phyloP scores from a whole-genome alignment of 64 coral and sea anemone species.

The Trachythela sp. region DNA sequence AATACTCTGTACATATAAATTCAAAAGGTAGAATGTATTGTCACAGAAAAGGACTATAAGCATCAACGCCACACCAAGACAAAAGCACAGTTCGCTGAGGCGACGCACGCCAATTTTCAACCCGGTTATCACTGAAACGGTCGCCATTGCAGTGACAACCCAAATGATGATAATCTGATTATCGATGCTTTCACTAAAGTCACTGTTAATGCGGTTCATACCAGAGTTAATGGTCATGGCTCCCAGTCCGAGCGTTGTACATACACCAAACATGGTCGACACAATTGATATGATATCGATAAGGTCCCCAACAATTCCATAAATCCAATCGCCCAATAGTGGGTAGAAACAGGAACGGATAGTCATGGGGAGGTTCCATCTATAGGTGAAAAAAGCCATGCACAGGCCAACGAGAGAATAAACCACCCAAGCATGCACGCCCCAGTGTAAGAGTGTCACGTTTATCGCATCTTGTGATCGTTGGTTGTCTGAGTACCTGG shows the following conservation, averaged over 20 bases:
- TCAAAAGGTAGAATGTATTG: neutral
- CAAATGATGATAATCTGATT: slow-evolving; percentile 12
- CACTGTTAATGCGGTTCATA: neutral
- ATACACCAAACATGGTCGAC: slow-evolving; percentile 11
- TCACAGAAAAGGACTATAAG: neutral
- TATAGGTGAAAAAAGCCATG: neutral
- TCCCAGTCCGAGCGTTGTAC: neutral
- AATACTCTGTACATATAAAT: neutral
- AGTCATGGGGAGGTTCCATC: neutral
- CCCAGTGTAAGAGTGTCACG: slow-evolving; percentile 4
- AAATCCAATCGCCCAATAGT: neutral
- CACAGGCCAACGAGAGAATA: neutral
- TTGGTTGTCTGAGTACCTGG: neutral
- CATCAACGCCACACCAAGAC: neutral
- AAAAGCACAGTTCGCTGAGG: neutral
- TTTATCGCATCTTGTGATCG: slow-evolving; percentile 8
- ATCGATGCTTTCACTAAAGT: neutral
- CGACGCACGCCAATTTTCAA: neutral
- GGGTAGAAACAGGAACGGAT: slow-evolving; percentile 1
- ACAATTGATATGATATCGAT: neutral
- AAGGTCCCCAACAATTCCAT: neutral
- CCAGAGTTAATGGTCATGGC: neutral
- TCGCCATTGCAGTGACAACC: neutral
- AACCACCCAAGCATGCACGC: neutral
- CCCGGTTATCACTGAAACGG: neutral